phyloP scores from a whole-genome alignment of 1,140 invertebrate species.

The Eupristina koningsbergeri region DNA sequence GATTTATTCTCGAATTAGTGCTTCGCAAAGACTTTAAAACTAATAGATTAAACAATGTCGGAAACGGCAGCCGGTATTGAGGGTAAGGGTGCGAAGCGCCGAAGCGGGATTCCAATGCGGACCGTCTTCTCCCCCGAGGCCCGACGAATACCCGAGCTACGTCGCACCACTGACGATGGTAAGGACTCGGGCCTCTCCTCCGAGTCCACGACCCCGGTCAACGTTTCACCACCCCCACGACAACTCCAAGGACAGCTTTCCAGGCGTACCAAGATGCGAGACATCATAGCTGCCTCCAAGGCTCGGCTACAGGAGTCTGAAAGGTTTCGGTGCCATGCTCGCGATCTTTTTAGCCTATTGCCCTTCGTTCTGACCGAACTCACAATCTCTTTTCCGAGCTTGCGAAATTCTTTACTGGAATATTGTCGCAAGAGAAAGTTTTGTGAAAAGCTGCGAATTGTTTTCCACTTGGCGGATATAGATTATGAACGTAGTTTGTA shows the following conservation, averaged over 20 bases:
- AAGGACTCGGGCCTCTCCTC: constrained; percentile 70
- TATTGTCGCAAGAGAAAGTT: too few species aligned
- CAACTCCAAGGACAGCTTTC: constrained; percentile 56
- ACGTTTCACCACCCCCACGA: constrained; percentile 66
- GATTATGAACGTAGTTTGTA: too few species aligned
- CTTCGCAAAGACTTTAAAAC: neutral
- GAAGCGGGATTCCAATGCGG: constrained; percentile 47
- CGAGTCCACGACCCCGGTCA: constrained; percentile 67
- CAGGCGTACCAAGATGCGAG: neutral
- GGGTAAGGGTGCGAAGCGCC: constrained; percentile 54
- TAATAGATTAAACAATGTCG: neutral
- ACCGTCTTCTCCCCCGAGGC: neutral
- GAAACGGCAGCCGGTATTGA: neutral
- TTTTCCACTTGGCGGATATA: too few species aligned
- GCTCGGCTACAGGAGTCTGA: constrained; percentile 56
- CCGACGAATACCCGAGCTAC: neutral
- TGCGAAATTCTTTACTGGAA: neutral
- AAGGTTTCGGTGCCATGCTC: neutral
- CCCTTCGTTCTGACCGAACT: neutral
- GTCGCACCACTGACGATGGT: constrained; percentile 58
- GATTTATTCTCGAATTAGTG: neutral
- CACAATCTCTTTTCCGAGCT: neutral
- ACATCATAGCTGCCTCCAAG: constrained; percentile 59
- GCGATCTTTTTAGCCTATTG: neutral
- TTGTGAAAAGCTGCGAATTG: too few species aligned